Base-by-base conservation (phyloP, 2,797 vertebrate species). In the Octomys mimax region DNA sequence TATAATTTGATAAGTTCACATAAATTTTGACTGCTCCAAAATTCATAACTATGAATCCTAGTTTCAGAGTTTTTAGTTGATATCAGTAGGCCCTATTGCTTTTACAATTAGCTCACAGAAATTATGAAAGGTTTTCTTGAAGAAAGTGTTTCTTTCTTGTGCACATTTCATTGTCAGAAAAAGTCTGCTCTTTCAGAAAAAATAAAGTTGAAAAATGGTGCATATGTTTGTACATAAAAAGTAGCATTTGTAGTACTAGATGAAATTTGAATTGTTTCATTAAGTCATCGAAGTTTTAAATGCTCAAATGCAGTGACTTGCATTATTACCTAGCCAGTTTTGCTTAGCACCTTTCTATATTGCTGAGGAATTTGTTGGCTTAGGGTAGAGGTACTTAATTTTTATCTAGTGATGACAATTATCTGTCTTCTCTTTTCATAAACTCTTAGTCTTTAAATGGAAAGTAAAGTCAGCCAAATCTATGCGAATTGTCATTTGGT, bases 391-490 rank as follows among this genome's bases (percentile, higher is more conserved):
- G 31, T 84, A 31, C 89, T 78, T 88, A 78, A 96, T 97, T 97
- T 52, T 12, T 93, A 3, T 64, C 46, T 87, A 86, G 70, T 92
- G 28, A 26, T 92, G 73, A 97, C 89, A 95, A 89, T 95, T 98
- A 95, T 22, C 75, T 93, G 79, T 97, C 79, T 93, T 97, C 68
- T 97, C 89, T 85, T 78, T 94, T 90, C 84, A 81, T 7, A 89
- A 88, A 81, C 39, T 52, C 77, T 94, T 95, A 91, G 96, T 94
- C 77, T 89, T 88, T 84, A 97, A 97, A 84, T 26, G 70, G 71
- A 46, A 95, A 94, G 61, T 85, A 18, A 22, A 96, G 59, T 94
- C 11, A 93, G 36, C 80, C n/a, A 59, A 96, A 96, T 97, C 78
- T 95, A 87, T 59, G 83, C 59, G 95, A 94, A 97, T 79, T 2